These are phyloP conservation scores for Ernsta delagoae DNA, from an alignment of 2,888 invertebrate genomes.

Conservation along the genomic window DNA sequence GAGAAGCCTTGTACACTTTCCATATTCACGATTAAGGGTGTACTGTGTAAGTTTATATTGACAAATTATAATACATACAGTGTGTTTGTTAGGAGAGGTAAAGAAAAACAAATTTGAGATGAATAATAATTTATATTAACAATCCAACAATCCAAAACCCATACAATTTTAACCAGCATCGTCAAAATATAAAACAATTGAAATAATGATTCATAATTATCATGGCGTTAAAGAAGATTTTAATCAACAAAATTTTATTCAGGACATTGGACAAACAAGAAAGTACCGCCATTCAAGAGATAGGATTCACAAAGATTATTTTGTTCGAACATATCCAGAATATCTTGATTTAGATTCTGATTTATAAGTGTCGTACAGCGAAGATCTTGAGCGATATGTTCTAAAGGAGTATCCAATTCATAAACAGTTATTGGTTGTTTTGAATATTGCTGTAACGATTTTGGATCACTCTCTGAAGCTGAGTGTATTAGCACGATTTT, in stretches of 20 bases:
- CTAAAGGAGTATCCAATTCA: conserved; percentile 20
- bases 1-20: too few relatives aligned
- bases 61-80: too few relatives aligned
- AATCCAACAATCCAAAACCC: too few relatives aligned
- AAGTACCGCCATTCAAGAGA: conserved; percentile 15
- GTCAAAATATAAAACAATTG: too few relatives aligned
- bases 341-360: conserved; percentile 16
- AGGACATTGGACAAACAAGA: conserved; percentile 10
- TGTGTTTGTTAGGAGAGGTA: too few relatives aligned
- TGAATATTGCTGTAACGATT: conserved; percentile 14
- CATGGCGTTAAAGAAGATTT: not conserved
- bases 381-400: conserved; percentile 18
- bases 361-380: conserved; percentile 23
- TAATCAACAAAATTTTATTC: conserved; percentile 6
- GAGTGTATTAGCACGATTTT: conserved; percentile 22
- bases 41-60: too few relatives aligned
- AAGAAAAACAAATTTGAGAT: too few relatives aligned
- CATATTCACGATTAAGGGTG: too few relatives aligned
- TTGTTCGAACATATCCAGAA: conserved; percentile 21
- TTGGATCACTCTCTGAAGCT: not conserved
- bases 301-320: conserved; percentile 31
- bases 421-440: conserved; percentile 13
- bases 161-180: too few relatives aligned
- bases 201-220: too few relatives aligned
- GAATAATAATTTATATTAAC: too few relatives aligned